Conservation (phyloP, 2,113 vertebrate genomes). For the Cyanoderma ruficeps region DNA sequence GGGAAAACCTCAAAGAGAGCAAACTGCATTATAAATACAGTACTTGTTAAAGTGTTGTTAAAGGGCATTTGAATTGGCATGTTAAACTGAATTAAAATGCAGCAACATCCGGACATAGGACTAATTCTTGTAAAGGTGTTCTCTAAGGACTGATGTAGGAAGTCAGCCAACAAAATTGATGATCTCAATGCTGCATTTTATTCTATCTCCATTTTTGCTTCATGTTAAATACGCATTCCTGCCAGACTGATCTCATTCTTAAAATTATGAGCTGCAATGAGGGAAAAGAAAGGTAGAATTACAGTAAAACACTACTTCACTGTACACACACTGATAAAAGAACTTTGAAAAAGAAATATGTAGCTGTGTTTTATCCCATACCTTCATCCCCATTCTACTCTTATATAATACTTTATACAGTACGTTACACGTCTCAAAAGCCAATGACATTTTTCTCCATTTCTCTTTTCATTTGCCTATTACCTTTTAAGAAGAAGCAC, state of each 20-base stretch:
- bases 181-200: not conserved
- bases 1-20: conserved; percentile 13
- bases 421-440: not conserved
- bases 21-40: not conserved
- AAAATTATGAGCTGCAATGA: not conserved
- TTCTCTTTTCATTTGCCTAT: not conserved
- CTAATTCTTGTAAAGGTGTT: not conserved
- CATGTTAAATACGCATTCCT: not conserved
- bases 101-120: not conserved
- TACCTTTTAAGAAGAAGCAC: not conserved
- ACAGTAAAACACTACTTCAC: not conserved
- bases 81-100: not conserved
- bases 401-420: not conserved
- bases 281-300: not conserved
- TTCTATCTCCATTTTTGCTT: not conserved
- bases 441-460: not conserved
- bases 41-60: not conserved
- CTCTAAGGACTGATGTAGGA: not conserved
- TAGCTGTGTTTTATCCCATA: not conserved
- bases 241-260: not conserved
- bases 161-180: not conserved
- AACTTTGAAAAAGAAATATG: not conserved
- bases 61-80: not conserved
- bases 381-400: not conserved
- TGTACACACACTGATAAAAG: not conserved